A percentile compares a stretch with the other conserved stretches of the same genome.
These are phyloP conservation scores for Rhynchomys soricoides DNA, from an alignment of 2,113 vertebrate genomes.

Conservation along the genomic window DNA sequence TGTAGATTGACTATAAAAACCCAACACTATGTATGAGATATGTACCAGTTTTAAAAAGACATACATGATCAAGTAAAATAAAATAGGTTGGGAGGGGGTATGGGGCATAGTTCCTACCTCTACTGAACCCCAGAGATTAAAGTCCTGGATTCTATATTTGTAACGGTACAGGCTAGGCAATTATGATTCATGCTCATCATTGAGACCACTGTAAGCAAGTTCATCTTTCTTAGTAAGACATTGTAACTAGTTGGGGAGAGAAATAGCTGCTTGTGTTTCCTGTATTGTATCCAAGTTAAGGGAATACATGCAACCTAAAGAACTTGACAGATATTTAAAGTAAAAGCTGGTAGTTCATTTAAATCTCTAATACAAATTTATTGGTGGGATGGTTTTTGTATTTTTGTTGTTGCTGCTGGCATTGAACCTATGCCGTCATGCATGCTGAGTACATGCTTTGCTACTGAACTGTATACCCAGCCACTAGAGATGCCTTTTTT, in stretches of 20 bases:
- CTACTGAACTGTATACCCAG: background rate
- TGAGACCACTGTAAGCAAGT: background rate
- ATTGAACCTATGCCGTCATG: background rate
- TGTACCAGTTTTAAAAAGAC: background rate
- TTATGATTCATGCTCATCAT: conserved; percentile 37
- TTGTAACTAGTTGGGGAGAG: conserved; percentile 2
- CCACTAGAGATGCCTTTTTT: background rate
- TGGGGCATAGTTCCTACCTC: background rate
- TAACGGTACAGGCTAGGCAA: conserved; percentile 14
- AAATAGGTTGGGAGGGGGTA: background rate
- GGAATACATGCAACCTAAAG: background rate
- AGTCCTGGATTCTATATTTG: conserved; percentile 24
- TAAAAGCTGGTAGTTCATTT: background rate
- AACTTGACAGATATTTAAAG: conserved; percentile 21
- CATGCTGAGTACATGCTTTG: background rate
- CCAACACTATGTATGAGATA: background rate
- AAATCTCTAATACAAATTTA: background rate
- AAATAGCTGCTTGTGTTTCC: conserved; percentile 17
- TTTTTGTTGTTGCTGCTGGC: background rate
- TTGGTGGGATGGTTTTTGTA: background rate
- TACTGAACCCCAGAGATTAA: background rate
- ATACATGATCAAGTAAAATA: background rate
- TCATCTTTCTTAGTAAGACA: conserved; percentile 49
- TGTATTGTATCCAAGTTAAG: background rate
- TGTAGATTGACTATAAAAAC: background rate